Conservation (phyloP, 2,113 vertebrate species). For the Sardina pilchardus region DNA sequence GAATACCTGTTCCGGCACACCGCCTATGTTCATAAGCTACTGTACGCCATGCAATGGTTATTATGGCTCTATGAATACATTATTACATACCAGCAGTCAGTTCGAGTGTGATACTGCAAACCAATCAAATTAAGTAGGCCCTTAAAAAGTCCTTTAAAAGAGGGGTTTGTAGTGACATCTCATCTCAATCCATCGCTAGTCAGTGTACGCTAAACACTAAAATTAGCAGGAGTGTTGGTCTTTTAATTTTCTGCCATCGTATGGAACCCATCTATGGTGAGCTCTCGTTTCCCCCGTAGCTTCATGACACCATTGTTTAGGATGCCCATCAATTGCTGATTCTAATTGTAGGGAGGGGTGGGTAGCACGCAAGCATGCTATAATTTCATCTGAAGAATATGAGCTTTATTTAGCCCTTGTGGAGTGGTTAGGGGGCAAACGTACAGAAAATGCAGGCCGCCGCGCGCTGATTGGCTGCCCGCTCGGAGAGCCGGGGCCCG, state of each 20-base stretch:
- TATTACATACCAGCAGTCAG: too few relatives aligned
- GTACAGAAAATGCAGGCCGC: slow-evolving; percentile 60
- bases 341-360: slow-evolving; percentile 74
- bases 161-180: neutral
- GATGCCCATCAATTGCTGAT: slow-evolving; percentile 62
- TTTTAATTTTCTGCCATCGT: neutral
- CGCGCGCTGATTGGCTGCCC: slow-evolving; percentile 65
- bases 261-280: neutral
- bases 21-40: too few relatives aligned
- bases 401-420: slow-evolving; percentile 70
- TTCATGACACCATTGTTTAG: slow-evolving; percentile 61
- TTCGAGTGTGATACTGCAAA: too few relatives aligned
- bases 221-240: neutral
- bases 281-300: slow-evolving; percentile 10
- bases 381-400: slow-evolving; percentile 73
- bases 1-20: too few relatives aligned
- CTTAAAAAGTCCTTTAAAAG: neutral
- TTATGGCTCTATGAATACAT: too few relatives aligned
- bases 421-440: slow-evolving; percentile 71
- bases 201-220: neutral
- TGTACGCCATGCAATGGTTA: too few relatives aligned
- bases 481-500: slow-evolving; percentile 68
- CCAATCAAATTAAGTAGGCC: too few relatives aligned
- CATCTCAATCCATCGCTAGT: neutral
- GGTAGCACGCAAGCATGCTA: slow-evolving; percentile 58